Evolutionary conservation across 2,113 vertebrate genomes (phyloP), one percentile per base, ranked within the genome.

Genomic region (Melanocharis versteri): DNA sequence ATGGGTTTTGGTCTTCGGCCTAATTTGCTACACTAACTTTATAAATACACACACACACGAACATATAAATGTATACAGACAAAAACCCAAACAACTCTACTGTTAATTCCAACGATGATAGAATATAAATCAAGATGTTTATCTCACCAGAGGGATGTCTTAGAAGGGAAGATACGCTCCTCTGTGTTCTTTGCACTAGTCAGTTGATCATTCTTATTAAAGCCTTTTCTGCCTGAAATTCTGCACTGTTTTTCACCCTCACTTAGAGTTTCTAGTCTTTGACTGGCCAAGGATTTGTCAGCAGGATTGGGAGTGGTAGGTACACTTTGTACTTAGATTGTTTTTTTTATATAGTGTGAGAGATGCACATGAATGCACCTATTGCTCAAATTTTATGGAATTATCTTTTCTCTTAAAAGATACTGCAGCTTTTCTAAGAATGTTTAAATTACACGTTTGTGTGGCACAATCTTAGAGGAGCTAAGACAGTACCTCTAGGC

Each of bases 31-130:
- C 1, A 8, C 6, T 58, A 40, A 19, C 8, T 45, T 80, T 68
- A 44, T 48, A 30, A 57, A 71, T 37, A 20, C 10, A 11, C 2
- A 11, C 8, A 22, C 3, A 12, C 2, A 6, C 1, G 23, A 20
- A 47, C 15, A 8, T 33, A 11, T 31, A 23, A 2, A 7, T 19
- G 4, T 61, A 30, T 33, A 19, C 10, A 80, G 65, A 37, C 3
- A 53, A 65, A 56, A 47, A 0, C 6, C 12, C 33, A 24, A 70
- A 31, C 1, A 4, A 42, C 4, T 15, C 44, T 30, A 20, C 15
- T 65, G 7, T 45, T 93, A 69, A 23, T 68, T 87, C 17, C 35
- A 53, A 68, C 70, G 16, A 45, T 30, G 15, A 24, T 69, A 45
- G 78, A 73, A 53, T 42, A 26, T 15, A 75, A 57, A 48, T 44